Evolutionary conservation across 2,888 invertebrate species (phyloP), one percentile per base, ranked within the genome.

Genomic region (Danaus chrysippus): DNA sequence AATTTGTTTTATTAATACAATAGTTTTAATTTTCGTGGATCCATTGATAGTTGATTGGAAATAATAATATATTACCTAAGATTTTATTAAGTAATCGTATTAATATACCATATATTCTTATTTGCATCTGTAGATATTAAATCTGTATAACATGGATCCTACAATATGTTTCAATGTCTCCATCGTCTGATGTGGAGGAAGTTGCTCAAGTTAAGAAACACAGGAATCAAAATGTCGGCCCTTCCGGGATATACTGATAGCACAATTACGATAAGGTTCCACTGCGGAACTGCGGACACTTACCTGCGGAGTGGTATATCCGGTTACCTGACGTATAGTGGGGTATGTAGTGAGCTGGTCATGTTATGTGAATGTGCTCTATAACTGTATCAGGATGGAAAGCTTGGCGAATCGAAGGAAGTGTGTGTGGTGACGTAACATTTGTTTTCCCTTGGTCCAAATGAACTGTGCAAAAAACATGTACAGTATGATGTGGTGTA

Each of bases 141-240:
- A 34, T 34, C 0, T 34, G 2, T 34, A 34, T 1, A 34, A 49
- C 17, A 17, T 49, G 15, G 3, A 17, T 49, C 11, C 1, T 11
- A 49, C 17, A 17, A 49, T 49, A 10, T 17, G 10, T 15, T 49
- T 49, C 17, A 10, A 49, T 17, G 17, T 49, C 49, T 49, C 49
- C 49, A 10, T 1, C 49, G 17, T 55, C 61, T 10, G 54, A 46
- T 54, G 60, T 60, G 49, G 63, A 59, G 63, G 62, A 61, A 61
- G 56, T 56, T 61, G 23, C 52, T n/a, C 46, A 44, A 43, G 42
- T 61, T 56, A 55, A 56, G 61, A 61, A 61, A 61, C 41, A n/a
- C 44, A 17, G 41, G 60, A 49, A n/a, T 42, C 17, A 62, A 59
- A 59, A 54, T 58, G 49, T 41, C 58, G n/a, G 49, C n/a, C 13